Evolutionary conservation across 2,888 invertebrate species (phyloP), one percentile per base, ranked within the genome.

Genomic region (Schrankia costaestrigalis): DNA sequence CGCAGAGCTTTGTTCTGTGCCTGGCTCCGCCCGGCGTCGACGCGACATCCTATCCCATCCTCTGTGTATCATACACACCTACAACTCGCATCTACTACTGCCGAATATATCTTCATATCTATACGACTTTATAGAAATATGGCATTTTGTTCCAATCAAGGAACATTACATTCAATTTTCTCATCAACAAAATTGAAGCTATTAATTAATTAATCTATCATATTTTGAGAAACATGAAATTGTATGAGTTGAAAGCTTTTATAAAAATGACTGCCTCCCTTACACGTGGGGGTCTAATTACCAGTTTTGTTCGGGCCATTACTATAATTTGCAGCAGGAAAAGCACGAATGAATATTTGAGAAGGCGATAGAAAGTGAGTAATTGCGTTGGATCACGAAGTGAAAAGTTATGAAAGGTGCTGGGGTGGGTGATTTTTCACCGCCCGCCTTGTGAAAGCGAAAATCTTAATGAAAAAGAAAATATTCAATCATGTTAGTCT

Each of bases 341-440:
- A 84, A 82, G 73, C 74, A 78, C 76, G 77, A 84, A 86, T 86
- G 87, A 85, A 87, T 85, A 84, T 87, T 86, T 86, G 85, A 86
- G 75, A 81, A 80, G 81, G 83, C 87, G 81, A 85, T 86, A 82
- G 82, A 81, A 79, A 71, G 63, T 86, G 87, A 87, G 76, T 87
- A 84, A 87, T 87, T 77, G 87, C 77, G 56, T 69, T 63, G 84
- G 82, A 86, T 85, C 87, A 87, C 87, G 87, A 86, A 86, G 84
- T 83, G 84, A 86, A 86, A 87, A 84, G 86, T 86, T 86, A 86
- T 86, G 85, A 86, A 86, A 86, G 84, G 84, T 84, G 78, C 77
- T 63, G 75, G 80, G 78, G 71, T 60, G 64, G 75, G 79, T 58
- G 74, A 86, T 86, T 83, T 80, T 80, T 85, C 84, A 86, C 70